Conservation (phyloP, 1,140 invertebrate species). For the Papilio polytes region DNA sequence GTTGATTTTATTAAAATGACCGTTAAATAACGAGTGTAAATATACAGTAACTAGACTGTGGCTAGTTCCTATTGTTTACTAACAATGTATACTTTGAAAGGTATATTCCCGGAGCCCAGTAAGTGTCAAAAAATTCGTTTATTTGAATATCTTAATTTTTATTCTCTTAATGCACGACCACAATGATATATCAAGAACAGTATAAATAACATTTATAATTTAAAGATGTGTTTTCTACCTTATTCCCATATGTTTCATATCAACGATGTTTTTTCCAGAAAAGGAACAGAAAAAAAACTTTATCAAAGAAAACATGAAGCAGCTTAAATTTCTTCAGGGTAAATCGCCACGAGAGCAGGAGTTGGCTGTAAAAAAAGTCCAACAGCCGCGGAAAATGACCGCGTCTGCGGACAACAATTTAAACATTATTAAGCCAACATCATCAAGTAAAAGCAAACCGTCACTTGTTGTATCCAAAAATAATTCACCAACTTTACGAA, state of each 20-base stretch:
- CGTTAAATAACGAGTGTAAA: constrained; percentile 78
- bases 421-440: constrained; percentile 70
- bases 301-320: constrained; percentile 84
- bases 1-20: constrained; percentile 53
- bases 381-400: constrained; percentile 56
- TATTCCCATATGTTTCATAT: background rate
- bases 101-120: constrained; percentile 85
- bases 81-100: constrained; percentile 83
- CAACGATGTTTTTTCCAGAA: constrained; percentile 66
- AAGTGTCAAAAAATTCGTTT: constrained; percentile 60
- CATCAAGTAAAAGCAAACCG: constrained; percentile 68
- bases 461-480: constrained; percentile 63
- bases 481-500: constrained; percentile 56
- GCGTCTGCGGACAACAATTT: constrained; percentile 55
- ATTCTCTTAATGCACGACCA: constrained; percentile 10
- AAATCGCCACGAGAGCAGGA: constrained; percentile 77
- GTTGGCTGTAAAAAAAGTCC: constrained; percentile 60
- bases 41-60: constrained; percentile 63
- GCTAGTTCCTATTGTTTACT: constrained; percentile 60
- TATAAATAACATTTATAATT: background rate
- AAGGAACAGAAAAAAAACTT: constrained; percentile 84
- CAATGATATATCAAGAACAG: background rate
- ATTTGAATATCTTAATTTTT: constrained; percentile 36
- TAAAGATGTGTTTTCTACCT: background rate
- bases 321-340: constrained; percentile 83